These are phyloP conservation scores for Stomatorhinus ivindoensis DNA, from an alignment of 2,113 vertebrate genomes.

Conservation along the genomic window DNA sequence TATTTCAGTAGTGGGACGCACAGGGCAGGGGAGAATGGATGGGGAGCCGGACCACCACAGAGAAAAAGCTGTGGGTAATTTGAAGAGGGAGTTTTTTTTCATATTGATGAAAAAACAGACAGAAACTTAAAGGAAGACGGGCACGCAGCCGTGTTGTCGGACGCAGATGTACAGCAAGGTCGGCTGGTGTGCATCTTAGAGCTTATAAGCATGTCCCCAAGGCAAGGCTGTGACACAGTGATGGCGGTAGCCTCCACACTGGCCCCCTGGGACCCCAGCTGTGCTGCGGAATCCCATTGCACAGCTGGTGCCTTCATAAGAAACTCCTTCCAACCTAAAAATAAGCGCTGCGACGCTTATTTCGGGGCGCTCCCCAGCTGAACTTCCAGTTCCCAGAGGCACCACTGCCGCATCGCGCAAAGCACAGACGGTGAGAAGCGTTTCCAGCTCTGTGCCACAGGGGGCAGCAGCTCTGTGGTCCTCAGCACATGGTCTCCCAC, in stretches of 20 bases:
- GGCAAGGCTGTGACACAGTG: background rate
- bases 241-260: no score
- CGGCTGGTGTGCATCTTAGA: background rate
- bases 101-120: background rate
- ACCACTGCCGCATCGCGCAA: background rate
- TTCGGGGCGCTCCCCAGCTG: background rate
- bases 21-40: background rate
- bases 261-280: background rate
- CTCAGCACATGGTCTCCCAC: background rate
- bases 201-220: background rate
- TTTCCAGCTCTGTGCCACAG: background rate
- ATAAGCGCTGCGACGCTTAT: background rate
- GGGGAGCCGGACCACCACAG: background rate
- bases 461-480: background rate
- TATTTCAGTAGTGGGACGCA: background rate
- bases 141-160: background rate
- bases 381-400: background rate
- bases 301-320: background rate
- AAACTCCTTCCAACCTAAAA: conserved; percentile 13
- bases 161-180: background rate
- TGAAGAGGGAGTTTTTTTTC: no score
- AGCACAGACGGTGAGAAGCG: background rate
- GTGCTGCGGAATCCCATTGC: background rate
- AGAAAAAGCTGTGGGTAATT: background rate
- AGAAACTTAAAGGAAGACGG: background rate